A percentile compares a stretch with the other conserved stretches of the same genome.
Conservation (phyloP, 2,888 invertebrate species). For the Amiota communis region DNA sequence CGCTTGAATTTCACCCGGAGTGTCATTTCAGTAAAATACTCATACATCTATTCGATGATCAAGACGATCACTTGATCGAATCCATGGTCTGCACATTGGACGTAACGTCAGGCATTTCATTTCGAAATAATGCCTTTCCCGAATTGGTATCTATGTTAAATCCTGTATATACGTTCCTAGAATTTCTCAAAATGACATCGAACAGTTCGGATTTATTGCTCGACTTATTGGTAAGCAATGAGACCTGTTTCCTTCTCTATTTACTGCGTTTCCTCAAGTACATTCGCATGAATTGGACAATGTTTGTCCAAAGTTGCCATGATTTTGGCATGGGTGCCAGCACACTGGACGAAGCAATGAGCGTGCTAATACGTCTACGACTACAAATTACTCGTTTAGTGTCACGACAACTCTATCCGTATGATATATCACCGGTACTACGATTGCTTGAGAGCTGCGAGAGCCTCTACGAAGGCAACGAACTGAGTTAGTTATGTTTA, state of each 20-base stretch:
- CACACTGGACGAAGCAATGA: constrained; percentile 87
- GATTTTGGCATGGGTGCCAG: constrained; percentile 74
- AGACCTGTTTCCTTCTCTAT: constrained; percentile 91
- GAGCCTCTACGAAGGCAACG: constrained; percentile 87
- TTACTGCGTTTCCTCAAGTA: constrained; percentile 88
- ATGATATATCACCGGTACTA: constrained; percentile 91
- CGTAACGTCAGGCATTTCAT: constrained; percentile 88
- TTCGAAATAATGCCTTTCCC: constrained; percentile 85
- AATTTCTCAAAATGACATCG: constrained; percentile 87
- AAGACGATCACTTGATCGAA: constrained; percentile 92
- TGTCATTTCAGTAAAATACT: constrained; percentile 90
- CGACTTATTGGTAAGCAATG: constrained; percentile 90
- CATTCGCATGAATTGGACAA: constrained; percentile 86
- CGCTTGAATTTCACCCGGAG: constrained; percentile 89
- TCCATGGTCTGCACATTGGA: constrained; percentile 93
- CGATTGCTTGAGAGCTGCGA: constrained; percentile 88
- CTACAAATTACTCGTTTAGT: constrained; percentile 88
- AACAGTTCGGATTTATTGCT: constrained; percentile 86
- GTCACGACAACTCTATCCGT: constrained; percentile 87
- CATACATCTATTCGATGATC: constrained; percentile 90
- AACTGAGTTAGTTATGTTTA: constrained; percentile 77
- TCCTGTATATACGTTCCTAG: constrained; percentile 89
- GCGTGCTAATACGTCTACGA: constrained; percentile 84
- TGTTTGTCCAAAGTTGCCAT: constrained; percentile 85
- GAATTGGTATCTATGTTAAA: constrained; percentile 87